Evolutionary conservation across 2,797 vertebrate species (phyloP).

Genomic region (Muraenolepis orangiensis): DNA sequence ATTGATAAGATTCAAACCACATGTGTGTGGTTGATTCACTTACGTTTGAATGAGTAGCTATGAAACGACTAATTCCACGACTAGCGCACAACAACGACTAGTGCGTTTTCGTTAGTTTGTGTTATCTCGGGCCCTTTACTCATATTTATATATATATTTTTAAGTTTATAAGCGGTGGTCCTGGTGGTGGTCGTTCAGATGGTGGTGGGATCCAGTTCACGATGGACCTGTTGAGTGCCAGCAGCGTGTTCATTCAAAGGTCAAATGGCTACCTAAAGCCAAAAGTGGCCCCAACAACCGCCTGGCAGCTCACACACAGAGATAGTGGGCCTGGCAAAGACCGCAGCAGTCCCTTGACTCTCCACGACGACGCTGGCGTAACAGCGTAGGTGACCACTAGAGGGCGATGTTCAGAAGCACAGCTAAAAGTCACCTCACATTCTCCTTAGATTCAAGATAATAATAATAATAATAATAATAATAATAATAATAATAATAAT

Average conservation of each 20-base stretch:
- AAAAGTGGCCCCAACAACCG: conserved; percentile 20
- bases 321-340: neutral
- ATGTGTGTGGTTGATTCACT: too few relatives aligned
- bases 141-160: too few relatives aligned
- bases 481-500: too few relatives aligned
- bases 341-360: neutral
- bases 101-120: too few relatives aligned
- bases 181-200: neutral
- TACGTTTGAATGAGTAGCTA: too few relatives aligned
- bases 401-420: neutral
- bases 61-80: too few relatives aligned
- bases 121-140: too few relatives aligned
- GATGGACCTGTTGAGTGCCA: conserved; percentile 27
- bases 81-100: too few relatives aligned
- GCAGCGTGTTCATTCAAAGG: conserved; percentile 49
- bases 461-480: too few relatives aligned
- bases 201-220: conserved; percentile 27
- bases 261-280: conserved; percentile 34
- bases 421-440: neutral
- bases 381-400: neutral
- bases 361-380: too few relatives aligned
- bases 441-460: too few relatives aligned
- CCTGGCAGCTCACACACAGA: neutral
- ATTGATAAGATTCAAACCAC: too few relatives aligned
- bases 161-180: neutral